Conservation (phyloP, 2,797 vertebrate species). For the Lagocephalus sceleratus region DNA sequence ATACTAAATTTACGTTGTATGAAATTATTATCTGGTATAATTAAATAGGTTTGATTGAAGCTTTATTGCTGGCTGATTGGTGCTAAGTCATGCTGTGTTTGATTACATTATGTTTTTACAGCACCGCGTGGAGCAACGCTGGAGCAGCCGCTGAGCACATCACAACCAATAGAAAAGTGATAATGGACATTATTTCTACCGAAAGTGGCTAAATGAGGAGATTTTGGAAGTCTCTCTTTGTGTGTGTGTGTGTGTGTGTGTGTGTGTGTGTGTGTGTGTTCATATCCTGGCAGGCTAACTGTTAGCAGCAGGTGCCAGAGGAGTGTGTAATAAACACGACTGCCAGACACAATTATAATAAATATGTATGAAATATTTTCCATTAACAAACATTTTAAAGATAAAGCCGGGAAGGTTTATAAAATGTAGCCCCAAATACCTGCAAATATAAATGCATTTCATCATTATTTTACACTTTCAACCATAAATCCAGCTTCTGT, state of each 20-base stretch:
- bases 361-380: constrained; percentile 47
- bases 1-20: too few relatives aligned
- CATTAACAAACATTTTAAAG: not conserved
- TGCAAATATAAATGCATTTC: not conserved
- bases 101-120: constrained; percentile 13
- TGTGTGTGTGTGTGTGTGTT: constrained; percentile 23
- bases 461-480: too few relatives aligned
- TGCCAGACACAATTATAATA: constrained; percentile 75
- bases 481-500: too few relatives aligned
- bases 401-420: not conserved
- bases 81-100: not conserved
- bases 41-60: too few relatives aligned
- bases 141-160: constrained; percentile 41
- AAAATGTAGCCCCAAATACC: not conserved
- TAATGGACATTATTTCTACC: constrained; percentile 44
- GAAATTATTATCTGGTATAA: too few relatives aligned
- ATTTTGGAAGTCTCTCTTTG: constrained; percentile 32
- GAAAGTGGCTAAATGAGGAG: constrained; percentile 45
- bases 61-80: not conserved
- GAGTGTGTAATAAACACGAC: constrained; percentile 77
- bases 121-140: constrained; percentile 2
- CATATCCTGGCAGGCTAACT: constrained; percentile 66
- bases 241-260: constrained; percentile 25
- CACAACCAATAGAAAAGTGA: constrained; percentile 53
- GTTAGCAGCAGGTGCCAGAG: constrained; percentile 74